A percentile compares a stretch with the other conserved stretches of the same genome.
phyloP scores from a whole-genome alignment of 2,888 invertebrate species.

The Noctua janthina region DNA sequence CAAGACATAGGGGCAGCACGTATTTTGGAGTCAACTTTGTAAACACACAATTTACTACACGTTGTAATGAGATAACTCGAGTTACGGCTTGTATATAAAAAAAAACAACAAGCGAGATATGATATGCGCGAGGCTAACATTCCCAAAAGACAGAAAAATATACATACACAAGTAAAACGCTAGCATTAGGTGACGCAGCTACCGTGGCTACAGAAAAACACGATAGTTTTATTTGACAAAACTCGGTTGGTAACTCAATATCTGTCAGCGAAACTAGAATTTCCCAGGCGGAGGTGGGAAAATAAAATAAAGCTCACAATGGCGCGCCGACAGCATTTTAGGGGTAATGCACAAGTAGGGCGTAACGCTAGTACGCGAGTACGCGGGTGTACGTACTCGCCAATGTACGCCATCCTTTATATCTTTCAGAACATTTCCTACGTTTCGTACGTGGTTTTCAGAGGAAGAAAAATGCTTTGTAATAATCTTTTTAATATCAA shows the following conservation, averaged over 20 bases:
- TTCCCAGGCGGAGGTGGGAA: conserved; percentile 79
- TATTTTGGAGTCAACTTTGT: neutral
- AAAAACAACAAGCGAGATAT: conserved; percentile 35
- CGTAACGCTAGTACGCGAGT: conserved; percentile 48
- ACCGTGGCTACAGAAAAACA: conserved; percentile 71
- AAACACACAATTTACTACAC: neutral
- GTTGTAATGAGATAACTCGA: neutral
- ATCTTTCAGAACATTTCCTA: conserved; percentile 52
- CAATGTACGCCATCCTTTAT: conserved; percentile 45
- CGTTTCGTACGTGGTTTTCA: conserved; percentile 60
- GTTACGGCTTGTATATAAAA: neutral
- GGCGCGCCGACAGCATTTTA: conserved; percentile 74
- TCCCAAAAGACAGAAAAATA: conserved; percentile 66
- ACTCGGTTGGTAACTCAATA: conserved; percentile 83
- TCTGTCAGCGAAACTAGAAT: conserved; percentile 84
- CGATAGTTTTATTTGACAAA: conserved; percentile 81
- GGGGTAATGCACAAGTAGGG: conserved; percentile 64
- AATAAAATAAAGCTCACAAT: conserved; percentile 82
- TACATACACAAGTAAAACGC: conserved; percentile 57
- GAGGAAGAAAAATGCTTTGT: conserved; percentile 45
- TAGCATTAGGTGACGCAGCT: conserved; percentile 52
- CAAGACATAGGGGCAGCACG: neutral
- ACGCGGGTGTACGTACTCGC: conserved; percentile 21
- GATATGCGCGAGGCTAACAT: conserved; percentile 33
- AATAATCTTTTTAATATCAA: conserved; percentile 58